Evolutionary conservation across 2,797 vertebrate species (phyloP).

Genomic region (Xiphorhynchus erythropygius): DNA sequence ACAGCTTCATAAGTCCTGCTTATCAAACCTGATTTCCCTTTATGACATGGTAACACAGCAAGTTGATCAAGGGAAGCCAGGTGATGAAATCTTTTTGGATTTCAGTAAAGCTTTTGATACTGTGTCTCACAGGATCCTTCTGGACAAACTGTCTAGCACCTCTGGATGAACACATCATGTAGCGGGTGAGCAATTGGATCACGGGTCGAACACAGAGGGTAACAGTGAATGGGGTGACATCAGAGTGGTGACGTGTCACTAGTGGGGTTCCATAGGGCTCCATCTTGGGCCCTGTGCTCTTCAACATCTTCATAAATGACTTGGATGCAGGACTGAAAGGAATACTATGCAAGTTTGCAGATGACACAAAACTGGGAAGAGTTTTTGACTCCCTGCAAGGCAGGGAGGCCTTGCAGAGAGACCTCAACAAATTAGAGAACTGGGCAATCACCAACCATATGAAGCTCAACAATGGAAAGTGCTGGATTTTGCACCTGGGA

Average conservation of each 20-base stretch:
- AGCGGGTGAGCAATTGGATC: neutral
- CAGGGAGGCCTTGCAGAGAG: neutral
- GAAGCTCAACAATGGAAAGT: neutral
- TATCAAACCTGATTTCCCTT: neutral
- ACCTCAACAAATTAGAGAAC: neutral
- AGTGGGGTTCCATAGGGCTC: neutral
- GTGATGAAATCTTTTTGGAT: neutral
- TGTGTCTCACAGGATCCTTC: neutral
- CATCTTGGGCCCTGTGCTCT: neutral
- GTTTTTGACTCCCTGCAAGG: neutral
- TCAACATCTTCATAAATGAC: neutral
- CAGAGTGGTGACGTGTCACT: neutral
- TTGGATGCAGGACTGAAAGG: neutral
- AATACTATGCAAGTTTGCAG: neutral
- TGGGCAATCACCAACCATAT: neutral
- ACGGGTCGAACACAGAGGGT: neutral
- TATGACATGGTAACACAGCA: neutral
- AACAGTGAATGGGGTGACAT: neutral
- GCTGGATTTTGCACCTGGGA: neutral
- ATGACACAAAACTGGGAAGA: neutral
- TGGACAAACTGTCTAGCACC: neutral
- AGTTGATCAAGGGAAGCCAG: neutral
- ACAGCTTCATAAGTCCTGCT: neutral
- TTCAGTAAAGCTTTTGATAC: neutral
- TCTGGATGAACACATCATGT: neutral